phyloP scores from a whole-genome alignment of 2,113 vertebrate species.

The Odontesthes bonariensis region DNA sequence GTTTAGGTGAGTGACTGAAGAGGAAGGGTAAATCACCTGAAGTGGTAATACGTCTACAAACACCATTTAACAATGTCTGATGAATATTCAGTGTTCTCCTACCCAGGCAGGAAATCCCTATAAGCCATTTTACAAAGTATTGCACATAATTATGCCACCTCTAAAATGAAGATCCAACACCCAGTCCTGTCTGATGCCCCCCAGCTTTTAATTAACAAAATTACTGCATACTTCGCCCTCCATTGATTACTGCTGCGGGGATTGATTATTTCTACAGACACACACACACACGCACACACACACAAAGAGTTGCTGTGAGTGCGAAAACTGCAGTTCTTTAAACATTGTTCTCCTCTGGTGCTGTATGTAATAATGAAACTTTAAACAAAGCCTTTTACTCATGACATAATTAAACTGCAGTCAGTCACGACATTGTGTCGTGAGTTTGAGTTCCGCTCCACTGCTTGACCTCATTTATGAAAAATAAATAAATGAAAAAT shows the following conservation, averaged over 20 bases:
- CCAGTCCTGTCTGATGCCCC: constrained; percentile 72
- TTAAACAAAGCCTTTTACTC: constrained; percentile 36
- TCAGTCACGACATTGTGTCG: constrained; percentile 9
- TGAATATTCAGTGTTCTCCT: constrained; percentile 81
- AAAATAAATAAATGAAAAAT: not conserved
- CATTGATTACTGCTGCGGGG: constrained; percentile 80
- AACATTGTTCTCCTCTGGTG: not conserved
- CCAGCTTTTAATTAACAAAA: constrained; percentile 86
- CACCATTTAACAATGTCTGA: constrained; percentile 78
- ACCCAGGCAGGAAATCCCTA: constrained; percentile 66
- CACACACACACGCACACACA: constrained; percentile 24
- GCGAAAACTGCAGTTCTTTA: constrained; percentile 49
- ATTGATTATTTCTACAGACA: constrained; percentile 73
- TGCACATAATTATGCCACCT: constrained; percentile 79
- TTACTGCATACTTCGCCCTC: constrained; percentile 75
- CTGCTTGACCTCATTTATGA: constrained; percentile 43
- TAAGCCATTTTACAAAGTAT: constrained; percentile 77
- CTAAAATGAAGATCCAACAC: constrained; percentile 76
- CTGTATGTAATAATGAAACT: constrained; percentile 18
- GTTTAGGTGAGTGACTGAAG: constrained; percentile 48
- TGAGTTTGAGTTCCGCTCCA: constrained; percentile 3
- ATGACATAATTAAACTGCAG: constrained; percentile 40
- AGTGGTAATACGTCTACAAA: constrained; percentile 73
- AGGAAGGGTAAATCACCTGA: constrained; percentile 52
- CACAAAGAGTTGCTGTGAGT: constrained; percentile 50